Evolutionary conservation across 2,888 invertebrate genomes (phyloP).

Genomic region (Amorpha juglandis): DNA sequence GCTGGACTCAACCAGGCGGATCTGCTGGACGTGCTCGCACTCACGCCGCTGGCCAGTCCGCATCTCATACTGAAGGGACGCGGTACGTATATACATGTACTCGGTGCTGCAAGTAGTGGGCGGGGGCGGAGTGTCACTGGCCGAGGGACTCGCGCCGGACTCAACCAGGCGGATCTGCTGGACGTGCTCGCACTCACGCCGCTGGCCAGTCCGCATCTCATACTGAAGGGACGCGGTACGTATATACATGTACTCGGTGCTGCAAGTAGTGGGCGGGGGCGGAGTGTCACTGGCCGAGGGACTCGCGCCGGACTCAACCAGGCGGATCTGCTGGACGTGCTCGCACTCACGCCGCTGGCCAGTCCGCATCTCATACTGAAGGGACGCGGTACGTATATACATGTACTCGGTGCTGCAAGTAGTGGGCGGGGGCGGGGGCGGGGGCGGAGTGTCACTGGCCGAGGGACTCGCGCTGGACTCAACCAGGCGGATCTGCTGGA

Average conservation of each 20-base stretch:
- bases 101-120: slow-evolving; percentile 94
- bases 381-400: slow-evolving; percentile 82
- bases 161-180: slow-evolving; percentile 94
- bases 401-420: slow-evolving; percentile 97
- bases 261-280: no score
- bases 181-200: slow-evolving; percentile 94
- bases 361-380: slow-evolving; percentile 93
- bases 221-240: slow-evolving; percentile 90
- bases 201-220: slow-evolving; percentile 91
- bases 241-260: slow-evolving; percentile 91
- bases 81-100: no score
- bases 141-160: slow-evolving; percentile 97
- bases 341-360: slow-evolving; percentile 92
- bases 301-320: slow-evolving; percentile 96
- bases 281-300: slow-evolving; percentile 97
- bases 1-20: no score
- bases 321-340: slow-evolving; percentile 94
- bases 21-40: no score
- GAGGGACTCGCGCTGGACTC: slow-evolving; percentile 97
- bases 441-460: slow-evolving; percentile 94
- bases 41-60: no score
- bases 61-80: no score
- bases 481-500: slow-evolving; percentile 95
- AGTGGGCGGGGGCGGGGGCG: no score
- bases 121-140: slow-evolving; percentile 95